phyloP scores from a whole-genome alignment of 2,888 invertebrate genomes.

The Papilio elwesi region DNA sequence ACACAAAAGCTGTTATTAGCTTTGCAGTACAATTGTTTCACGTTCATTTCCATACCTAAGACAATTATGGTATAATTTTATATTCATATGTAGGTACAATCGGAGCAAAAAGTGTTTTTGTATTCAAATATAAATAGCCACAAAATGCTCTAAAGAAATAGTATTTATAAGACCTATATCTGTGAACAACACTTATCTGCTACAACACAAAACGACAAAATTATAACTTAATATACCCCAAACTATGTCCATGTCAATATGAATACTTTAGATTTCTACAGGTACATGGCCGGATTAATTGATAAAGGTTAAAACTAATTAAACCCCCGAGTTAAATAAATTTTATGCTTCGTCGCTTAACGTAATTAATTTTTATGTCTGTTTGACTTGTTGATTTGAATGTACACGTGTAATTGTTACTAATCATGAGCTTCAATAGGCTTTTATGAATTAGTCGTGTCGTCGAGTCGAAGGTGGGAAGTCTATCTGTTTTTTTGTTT shows the following conservation, averaged over 20 bases:
- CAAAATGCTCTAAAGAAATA: too few species aligned
- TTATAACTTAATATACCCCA: too few species aligned
- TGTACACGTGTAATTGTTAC: constrained; percentile 26
- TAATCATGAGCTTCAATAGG: constrained; percentile 17
- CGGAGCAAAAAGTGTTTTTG: constrained; percentile 29
- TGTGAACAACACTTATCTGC: too few species aligned
- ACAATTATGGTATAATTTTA: constrained; percentile 51
- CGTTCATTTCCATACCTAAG: constrained; percentile 58
- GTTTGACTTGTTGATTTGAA: neutral
- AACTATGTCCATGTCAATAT: too few species aligned
- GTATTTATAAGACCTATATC: too few species aligned
- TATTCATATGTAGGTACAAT: constrained; percentile 46
- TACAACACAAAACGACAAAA: too few species aligned
- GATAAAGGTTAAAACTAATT: too few species aligned
- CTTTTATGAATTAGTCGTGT: constrained; percentile 31
- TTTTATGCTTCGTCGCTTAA: too few species aligned
- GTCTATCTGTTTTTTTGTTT: constrained; percentile 9
- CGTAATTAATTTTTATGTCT: too few species aligned
- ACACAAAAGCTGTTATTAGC: constrained; percentile 37
- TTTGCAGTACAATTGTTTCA: constrained; percentile 51
- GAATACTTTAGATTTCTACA: too few species aligned
- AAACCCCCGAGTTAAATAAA: too few species aligned
- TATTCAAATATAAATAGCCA: constrained; percentile 1
- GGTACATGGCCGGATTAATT: too few species aligned
- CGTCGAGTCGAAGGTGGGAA: constrained; percentile 23